phyloP scores from a whole-genome alignment of 2,797 vertebrate species.

The Eulemur mongoz region DNA sequence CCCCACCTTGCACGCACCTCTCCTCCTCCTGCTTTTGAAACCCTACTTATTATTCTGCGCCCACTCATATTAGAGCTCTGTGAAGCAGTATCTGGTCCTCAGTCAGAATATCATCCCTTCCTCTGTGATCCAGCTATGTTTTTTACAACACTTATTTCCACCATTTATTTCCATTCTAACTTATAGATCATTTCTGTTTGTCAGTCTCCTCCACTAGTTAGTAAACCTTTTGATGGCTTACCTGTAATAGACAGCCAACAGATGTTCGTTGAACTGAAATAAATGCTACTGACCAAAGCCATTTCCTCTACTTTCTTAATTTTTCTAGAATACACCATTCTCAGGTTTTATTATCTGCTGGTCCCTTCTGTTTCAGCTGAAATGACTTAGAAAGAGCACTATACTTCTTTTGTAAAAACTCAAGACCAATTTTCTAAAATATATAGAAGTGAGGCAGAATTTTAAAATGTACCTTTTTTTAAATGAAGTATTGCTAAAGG shows the following conservation, averaged over 20 bases:
- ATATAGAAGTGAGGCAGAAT: neutral
- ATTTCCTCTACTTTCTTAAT: neutral
- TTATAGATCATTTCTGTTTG: neutral
- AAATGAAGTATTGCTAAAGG: neutral
- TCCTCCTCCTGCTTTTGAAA: neutral
- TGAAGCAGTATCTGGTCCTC: neutral
- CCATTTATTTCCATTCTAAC: neutral
- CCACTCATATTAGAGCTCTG: neutral
- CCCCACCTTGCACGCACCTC: neutral
- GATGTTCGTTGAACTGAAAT: conserved; percentile 12
- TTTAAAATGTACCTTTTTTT: neutral
- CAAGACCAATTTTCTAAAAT: conserved; percentile 8
- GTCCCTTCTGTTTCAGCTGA: neutral
- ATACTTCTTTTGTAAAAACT: neutral
- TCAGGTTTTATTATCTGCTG: neutral
- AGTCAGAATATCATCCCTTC: neutral
- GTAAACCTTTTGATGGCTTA: neutral
- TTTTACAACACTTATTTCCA: neutral
- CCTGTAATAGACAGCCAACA: neutral
- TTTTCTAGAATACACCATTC: neutral
- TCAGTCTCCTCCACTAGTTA: neutral
- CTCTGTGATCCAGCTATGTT: neutral
- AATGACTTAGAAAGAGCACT: neutral
- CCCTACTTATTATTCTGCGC: neutral
- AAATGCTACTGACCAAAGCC: neutral